A percentile compares a stretch with the other conserved stretches of the same genome.
Conservation (phyloP, 2,797 vertebrate genomes). For the Neoniphon sammara region DNA sequence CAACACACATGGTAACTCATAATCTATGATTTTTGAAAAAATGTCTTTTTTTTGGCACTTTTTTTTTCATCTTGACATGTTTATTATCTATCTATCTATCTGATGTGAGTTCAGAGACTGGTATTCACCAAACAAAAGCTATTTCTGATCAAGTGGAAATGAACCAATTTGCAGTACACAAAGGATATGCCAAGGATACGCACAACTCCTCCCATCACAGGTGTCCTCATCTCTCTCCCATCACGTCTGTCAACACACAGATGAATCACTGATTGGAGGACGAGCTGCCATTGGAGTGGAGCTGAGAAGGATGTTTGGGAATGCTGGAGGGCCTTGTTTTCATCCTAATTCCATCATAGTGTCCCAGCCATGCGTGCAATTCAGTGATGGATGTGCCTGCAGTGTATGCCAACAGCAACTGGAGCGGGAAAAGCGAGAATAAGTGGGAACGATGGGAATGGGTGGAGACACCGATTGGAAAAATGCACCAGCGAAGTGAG, state of each 20-base stretch:
- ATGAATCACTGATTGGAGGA: slow-evolving; percentile 61
- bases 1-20: slow-evolving; percentile 45
- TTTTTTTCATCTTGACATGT: not conserved
- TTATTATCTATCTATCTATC: not conserved
- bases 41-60: slow-evolving; percentile 44
- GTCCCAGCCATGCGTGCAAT: slow-evolving; percentile 40
- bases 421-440: slow-evolving; percentile 45
- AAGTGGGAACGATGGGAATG: slow-evolving; percentile 40
- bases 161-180: slow-evolving; percentile 36
- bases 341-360: slow-evolving; percentile 40
- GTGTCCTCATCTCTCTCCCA: slow-evolving; percentile 56
- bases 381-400: slow-evolving; percentile 53
- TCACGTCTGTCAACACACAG: slow-evolving; percentile 65
- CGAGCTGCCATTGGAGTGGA: slow-evolving; percentile 31
- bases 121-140: too few relatives aligned
- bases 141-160: slow-evolving; percentile 27
- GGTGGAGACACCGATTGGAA: slow-evolving; percentile 35
- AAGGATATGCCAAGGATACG: slow-evolving; percentile 51
- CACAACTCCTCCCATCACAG: slow-evolving; percentile 61
- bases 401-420: slow-evolving; percentile 42
- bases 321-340: slow-evolving; percentile 65
- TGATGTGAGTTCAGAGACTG: not conserved
- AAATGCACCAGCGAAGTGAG: slow-evolving; percentile 34
- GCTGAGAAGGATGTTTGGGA: slow-evolving; percentile 66
- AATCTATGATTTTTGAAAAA: slow-evolving; percentile 58